phyloP scores from a whole-genome alignment of 2,888 invertebrate species.

The Phlogophora meticulosa region DNA sequence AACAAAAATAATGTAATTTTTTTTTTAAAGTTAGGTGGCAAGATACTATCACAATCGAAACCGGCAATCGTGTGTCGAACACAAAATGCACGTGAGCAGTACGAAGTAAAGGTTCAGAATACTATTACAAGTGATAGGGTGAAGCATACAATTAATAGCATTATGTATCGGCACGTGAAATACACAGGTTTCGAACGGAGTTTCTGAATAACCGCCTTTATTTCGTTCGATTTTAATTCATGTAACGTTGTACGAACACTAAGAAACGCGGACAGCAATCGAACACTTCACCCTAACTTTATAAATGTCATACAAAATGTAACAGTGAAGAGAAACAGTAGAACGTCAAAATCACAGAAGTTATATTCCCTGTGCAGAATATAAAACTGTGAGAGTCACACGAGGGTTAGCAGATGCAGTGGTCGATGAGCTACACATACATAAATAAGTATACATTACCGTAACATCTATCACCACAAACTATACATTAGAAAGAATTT shows the following conservation, averaged over 20 bases:
- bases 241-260: slow-evolving; percentile 22
- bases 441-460: slow-evolving; percentile 79
- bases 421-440: slow-evolving; percentile 76
- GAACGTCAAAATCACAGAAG: slow-evolving; percentile 70
- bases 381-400: slow-evolving; percentile 74
- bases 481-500: slow-evolving; percentile 86
- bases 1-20: slow-evolving; percentile 70
- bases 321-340: slow-evolving; percentile 65
- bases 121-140: slow-evolving; percentile 50
- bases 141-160: slow-evolving; percentile 33
- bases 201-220: slow-evolving; percentile 6
- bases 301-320: slow-evolving; percentile 65
- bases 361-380: slow-evolving; percentile 73
- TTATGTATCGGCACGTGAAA: slow-evolving; percentile 16
- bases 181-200: slow-evolving; percentile 24
- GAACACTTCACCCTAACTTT: slow-evolving; percentile 45
- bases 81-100: slow-evolving; percentile 78
- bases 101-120: slow-evolving; percentile 63
- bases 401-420: slow-evolving; percentile 63
- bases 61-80: slow-evolving; percentile 78
- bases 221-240: slow-evolving; percentile 21
- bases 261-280: slow-evolving; percentile 22
- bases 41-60: slow-evolving; percentile 87
- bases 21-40: slow-evolving; percentile 81
- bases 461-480: slow-evolving; percentile 81